phyloP scores from a whole-genome alignment of 64 coral and sea anemone species.

The Trachythela sp. region DNA sequence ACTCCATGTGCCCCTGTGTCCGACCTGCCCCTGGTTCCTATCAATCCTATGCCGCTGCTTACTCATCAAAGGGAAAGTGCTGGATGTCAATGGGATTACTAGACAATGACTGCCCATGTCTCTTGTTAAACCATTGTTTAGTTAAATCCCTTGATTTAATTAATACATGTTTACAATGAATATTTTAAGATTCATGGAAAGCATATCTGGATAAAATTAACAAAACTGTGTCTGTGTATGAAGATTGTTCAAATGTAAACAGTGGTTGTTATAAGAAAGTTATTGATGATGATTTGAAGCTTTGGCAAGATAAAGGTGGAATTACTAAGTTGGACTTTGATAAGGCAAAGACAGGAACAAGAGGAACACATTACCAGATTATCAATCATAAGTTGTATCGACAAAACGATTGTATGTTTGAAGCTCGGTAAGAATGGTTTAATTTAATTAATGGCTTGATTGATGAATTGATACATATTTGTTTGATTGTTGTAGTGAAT shows the following conservation, averaged over 20 bases:
- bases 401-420: slow-evolving; percentile 88
- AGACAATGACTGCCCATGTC: too few relatives aligned
- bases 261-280: slow-evolving; percentile 91
- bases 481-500: too few relatives aligned
- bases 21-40: too few relatives aligned
- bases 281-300: slow-evolving; percentile 63
- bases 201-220: slow-evolving; percentile 73
- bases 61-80: too few relatives aligned
- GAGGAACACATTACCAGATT: slow-evolving; percentile 88
- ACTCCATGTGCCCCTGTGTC: too few relatives aligned
- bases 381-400: slow-evolving; percentile 83
- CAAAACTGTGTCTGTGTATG: slow-evolving; percentile 47
- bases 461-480: too few relatives aligned
- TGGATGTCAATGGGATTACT: too few relatives aligned
- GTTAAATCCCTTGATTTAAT: too few relatives aligned
- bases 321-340: slow-evolving; percentile 76
- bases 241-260: slow-evolving; percentile 82
- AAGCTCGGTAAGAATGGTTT: slow-evolving; percentile 55
- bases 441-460: too few relatives aligned
- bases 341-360: slow-evolving; percentile 11
- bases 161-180: not conserved
- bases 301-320: slow-evolving; percentile 82
- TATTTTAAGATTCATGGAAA: slow-evolving; percentile 56
- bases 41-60: too few relatives aligned
- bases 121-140: too few relatives aligned